A percentile compares a stretch with the other conserved stretches of the same genome.
phyloP scores from a whole-genome alignment of 2,113 vertebrate species.

The Thinocorus orbignyianus region DNA sequence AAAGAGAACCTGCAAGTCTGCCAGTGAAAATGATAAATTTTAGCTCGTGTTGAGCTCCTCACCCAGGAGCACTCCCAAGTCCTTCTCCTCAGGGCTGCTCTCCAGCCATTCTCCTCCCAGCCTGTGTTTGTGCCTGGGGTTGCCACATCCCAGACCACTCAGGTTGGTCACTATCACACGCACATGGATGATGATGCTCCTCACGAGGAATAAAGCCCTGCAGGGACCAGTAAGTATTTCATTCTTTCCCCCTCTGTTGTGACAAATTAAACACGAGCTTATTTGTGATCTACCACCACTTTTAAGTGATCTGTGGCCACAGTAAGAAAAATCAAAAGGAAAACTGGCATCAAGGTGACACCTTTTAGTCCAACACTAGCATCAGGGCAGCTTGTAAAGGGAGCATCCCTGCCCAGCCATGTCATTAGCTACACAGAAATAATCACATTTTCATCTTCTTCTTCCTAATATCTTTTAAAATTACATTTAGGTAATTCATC shows the following conservation, averaged over 20 bases:
- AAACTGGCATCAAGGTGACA: not conserved
- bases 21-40: not conserved
- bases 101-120: too few species aligned
- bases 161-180: rapidly evolving
- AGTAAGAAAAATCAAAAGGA: not conserved
- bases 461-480: not conserved
- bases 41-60: not conserved
- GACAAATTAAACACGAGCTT: not conserved
- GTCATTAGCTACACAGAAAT: not conserved
- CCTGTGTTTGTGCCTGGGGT: too few species aligned
- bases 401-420: not conserved
- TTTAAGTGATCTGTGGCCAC: not conserved
- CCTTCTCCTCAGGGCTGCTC: too few species aligned
- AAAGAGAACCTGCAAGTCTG: not conserved
- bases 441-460: not conserved
- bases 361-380: not conserved
- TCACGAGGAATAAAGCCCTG: too few species aligned
- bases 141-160: too few species aligned
- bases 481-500: not conserved
- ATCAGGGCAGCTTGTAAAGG: not conserved
- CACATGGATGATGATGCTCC: not conserved
- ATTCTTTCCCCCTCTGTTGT: not conserved
- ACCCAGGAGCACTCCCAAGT: too few species aligned
- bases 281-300: not conserved
- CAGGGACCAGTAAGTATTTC: not conserved